phyloP scores from a whole-genome alignment of 1,140 invertebrate species.

The Camponotus pennsylvanicus region DNA sequence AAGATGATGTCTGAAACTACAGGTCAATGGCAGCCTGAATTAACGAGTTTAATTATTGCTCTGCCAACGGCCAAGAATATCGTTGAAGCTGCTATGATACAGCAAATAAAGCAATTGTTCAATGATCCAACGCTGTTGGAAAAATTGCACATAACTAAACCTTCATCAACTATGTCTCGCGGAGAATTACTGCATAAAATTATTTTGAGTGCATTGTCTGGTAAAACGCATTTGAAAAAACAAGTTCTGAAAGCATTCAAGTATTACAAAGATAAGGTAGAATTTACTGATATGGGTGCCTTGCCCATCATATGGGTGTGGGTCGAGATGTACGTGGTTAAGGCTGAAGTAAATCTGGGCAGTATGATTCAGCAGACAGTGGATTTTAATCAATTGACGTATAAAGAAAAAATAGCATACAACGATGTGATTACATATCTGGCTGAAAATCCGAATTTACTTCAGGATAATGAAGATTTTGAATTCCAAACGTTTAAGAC shows the following conservation, averaged over 20 bases:
- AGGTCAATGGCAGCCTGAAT: conserved; percentile 62
- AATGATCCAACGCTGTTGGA: conserved; percentile 43
- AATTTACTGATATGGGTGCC: conserved; percentile 22
- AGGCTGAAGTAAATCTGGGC: conserved; percentile 60
- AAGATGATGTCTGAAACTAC: conserved; percentile 36
- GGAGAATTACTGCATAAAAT: conserved; percentile 58
- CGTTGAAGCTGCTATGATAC: conserved; percentile 22
- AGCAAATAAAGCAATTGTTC: conserved; percentile 51
- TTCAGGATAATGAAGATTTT: conserved; percentile 68
- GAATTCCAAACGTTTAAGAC: conserved; percentile 61
- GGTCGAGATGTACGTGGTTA: conserved; percentile 43
- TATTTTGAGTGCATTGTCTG: conserved; percentile 31
- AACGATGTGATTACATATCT: conserved; percentile 69
- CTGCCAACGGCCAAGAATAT: conserved; percentile 27
- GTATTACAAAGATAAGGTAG: conserved; percentile 62
- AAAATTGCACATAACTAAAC: conserved; percentile 38
- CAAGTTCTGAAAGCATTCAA: conserved; percentile 11
- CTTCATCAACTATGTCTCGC: conserved; percentile 45
- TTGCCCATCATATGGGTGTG: conserved; percentile 64
- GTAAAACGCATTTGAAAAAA: conserved; percentile 24
- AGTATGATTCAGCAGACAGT: conserved; percentile 67
- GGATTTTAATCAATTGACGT: conserved; percentile 64
- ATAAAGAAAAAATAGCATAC: conserved; percentile 63
- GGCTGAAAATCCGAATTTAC: conserved; percentile 51
- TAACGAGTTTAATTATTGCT: conserved; percentile 54